A percentile compares a stretch with the other conserved stretches of the same genome.
phyloP scores from a whole-genome alignment of 2,888 invertebrate species.

The Thysanoteuthis rhombus region DNA sequence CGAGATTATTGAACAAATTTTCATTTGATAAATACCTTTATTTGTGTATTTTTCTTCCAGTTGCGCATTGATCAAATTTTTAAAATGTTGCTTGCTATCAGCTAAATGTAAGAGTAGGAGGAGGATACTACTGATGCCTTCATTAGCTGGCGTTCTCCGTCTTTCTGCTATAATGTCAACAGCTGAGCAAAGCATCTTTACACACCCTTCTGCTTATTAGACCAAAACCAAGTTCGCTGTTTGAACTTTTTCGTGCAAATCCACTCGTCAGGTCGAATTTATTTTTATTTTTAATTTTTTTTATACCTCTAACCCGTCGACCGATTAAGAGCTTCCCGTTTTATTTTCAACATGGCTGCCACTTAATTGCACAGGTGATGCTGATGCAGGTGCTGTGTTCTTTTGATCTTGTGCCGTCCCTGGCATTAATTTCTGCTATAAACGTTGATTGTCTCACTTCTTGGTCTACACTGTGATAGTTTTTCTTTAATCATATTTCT shows the following conservation, averaged over 20 bases:
- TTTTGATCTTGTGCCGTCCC: not conserved
- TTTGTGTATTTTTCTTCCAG: not conserved
- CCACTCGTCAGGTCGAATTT: not conserved
- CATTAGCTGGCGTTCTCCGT: not conserved
- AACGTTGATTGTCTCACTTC: not conserved
- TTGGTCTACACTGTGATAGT: not conserved
- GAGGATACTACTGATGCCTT: not conserved
- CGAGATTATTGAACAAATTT: not conserved
- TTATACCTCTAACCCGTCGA: not conserved
- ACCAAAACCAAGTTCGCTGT: not conserved
- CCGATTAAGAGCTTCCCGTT: not conserved
- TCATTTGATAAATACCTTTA: not conserved
- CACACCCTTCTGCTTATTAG: not conserved
- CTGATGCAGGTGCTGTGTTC: not conserved
- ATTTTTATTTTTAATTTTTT: too few relatives aligned
- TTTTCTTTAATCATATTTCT: not conserved
- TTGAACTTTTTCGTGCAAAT: not conserved
- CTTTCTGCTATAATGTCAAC: not conserved
- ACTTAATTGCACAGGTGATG: not conserved
- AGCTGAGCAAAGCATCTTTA: not conserved
- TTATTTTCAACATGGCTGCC: slow-evolving; percentile 12
- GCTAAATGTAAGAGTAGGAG: not conserved
- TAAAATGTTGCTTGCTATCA: not conserved
- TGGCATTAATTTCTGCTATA: not conserved
- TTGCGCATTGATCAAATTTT: not conserved